These are phyloP conservation scores for Scarus forsteni DNA, from an alignment of 2,797 vertebrate genomes.

Conservation along the genomic window DNA sequence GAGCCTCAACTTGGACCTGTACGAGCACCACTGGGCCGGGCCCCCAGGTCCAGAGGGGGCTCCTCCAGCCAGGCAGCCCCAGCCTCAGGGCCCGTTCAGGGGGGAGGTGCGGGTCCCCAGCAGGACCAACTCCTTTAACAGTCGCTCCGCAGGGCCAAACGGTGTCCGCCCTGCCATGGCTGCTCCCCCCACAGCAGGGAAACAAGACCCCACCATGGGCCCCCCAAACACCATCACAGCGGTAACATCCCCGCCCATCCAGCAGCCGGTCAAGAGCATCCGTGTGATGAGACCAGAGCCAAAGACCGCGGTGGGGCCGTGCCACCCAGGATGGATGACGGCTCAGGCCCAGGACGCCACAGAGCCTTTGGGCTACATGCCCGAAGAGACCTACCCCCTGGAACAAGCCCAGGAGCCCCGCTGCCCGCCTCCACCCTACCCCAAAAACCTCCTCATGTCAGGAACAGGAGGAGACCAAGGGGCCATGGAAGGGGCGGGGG, in stretches of 20 bases:
- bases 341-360: constrained; percentile 81
- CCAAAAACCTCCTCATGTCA: constrained; percentile 89
- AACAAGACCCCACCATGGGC: constrained; percentile 87
- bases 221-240: constrained; percentile 94
- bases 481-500: constrained; percentile 83
- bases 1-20: constrained; percentile 93
- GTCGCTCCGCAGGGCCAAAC: constrained; percentile 86
- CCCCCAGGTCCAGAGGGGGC: constrained; percentile 84
- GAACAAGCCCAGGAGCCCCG: constrained; percentile 89
- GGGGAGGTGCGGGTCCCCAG: constrained; percentile 90
- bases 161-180: constrained; percentile 85
- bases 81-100: constrained; percentile 89
- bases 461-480: constrained; percentile 81
- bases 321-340: constrained; percentile 93
- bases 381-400: constrained; percentile 84
- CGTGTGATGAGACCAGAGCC: constrained; percentile 96
- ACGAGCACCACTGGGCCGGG: constrained; percentile 91
- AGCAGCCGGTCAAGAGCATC: constrained; percentile 97
- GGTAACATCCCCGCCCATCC: constrained; percentile 94
- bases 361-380: constrained; percentile 86
- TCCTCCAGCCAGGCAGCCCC: constrained; percentile 84
- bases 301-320: constrained; percentile 96
- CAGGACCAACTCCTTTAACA: constrained; percentile 96
- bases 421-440: constrained; percentile 95
- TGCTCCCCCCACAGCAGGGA: constrained; percentile 71